Evolutionary conservation across 2,888 invertebrate species (phyloP).

Genomic region (Cephus nigrinus): DNA sequence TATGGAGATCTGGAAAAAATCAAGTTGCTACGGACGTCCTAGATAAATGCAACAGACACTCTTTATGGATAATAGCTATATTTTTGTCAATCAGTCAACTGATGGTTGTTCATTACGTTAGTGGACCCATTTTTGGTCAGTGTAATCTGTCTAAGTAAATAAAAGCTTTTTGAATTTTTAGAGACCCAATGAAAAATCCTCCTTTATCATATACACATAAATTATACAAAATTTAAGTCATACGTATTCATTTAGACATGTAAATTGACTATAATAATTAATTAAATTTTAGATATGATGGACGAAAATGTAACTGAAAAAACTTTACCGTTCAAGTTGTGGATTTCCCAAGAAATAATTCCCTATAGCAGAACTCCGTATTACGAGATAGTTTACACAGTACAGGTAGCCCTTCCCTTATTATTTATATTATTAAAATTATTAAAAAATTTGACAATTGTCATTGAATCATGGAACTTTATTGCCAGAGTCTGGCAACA

Average conservation of each 20-base stretch:
- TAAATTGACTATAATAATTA: too few relatives aligned
- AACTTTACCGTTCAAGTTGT: conserved; percentile 40
- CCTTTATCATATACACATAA: not conserved
- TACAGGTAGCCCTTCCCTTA: conserved; percentile 25
- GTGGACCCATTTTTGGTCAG: not conserved
- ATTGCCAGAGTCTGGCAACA: conserved; percentile 34
- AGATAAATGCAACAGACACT: not conserved
- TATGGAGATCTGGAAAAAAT: not conserved
- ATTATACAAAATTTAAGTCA: not conserved
- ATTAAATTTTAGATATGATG: not conserved
- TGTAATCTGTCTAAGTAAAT: not conserved
- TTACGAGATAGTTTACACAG: conserved; percentile 34
- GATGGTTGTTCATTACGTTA: not conserved
- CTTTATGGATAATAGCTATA: not conserved
- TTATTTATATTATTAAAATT: not conserved
- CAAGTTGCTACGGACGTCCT: not conserved
- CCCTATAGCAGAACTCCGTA: conserved; percentile 34
- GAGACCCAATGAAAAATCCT: not conserved
- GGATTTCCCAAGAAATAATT: conserved; percentile 23
- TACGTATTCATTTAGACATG: too few relatives aligned
- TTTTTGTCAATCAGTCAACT: not conserved
- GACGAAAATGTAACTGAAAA: conserved; percentile 34
- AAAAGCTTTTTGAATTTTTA: not conserved
- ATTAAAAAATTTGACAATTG: not conserved
- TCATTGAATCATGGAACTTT: not conserved